These are phyloP conservation scores for Oeneis ivallda DNA, from an alignment of 2,888 invertebrate genomes.

Conservation along the genomic window DNA sequence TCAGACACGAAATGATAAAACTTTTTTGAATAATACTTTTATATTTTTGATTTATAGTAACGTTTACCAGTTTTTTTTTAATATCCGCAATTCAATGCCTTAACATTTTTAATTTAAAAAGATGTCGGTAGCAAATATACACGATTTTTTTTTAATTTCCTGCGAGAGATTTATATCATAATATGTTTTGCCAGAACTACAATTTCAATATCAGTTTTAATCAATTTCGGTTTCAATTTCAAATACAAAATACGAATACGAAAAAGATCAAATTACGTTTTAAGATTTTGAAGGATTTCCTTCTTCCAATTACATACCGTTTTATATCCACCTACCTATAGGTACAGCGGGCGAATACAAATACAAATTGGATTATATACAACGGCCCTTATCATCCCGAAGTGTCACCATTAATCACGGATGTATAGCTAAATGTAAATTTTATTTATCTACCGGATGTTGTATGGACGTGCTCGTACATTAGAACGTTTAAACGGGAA, in stretches of 20 bases:
- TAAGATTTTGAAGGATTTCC: neutral
- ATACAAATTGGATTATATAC: conserved; percentile 27
- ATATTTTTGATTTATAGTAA: neutral
- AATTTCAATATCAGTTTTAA: no score
- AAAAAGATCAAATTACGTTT: neutral
- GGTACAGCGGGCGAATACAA: neutral
- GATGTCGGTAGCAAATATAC: neutral
- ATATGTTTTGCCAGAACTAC: no score
- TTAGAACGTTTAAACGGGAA: conserved; percentile 4
- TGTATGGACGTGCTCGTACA: conserved; percentile 13
- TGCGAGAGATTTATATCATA: no score
- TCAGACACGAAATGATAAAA: neutral
- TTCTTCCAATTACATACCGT: neutral
- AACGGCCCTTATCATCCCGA: conserved; percentile 30
- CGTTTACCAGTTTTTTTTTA: conserved; percentile 2
- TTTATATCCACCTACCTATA: neutral
- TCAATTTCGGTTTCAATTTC: no score
- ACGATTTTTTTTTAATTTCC: no score
- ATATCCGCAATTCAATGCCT: neutral
- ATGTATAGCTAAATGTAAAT: conserved; percentile 20
- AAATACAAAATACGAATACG: no score
- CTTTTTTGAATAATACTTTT: neutral
- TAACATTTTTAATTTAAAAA: neutral
- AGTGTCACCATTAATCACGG: conserved; percentile 33
- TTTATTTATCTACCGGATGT: conserved; percentile 12